Evolutionary conservation across 2,113 vertebrate species (phyloP).

Genomic region (Ochotona curzoniae): DNA sequence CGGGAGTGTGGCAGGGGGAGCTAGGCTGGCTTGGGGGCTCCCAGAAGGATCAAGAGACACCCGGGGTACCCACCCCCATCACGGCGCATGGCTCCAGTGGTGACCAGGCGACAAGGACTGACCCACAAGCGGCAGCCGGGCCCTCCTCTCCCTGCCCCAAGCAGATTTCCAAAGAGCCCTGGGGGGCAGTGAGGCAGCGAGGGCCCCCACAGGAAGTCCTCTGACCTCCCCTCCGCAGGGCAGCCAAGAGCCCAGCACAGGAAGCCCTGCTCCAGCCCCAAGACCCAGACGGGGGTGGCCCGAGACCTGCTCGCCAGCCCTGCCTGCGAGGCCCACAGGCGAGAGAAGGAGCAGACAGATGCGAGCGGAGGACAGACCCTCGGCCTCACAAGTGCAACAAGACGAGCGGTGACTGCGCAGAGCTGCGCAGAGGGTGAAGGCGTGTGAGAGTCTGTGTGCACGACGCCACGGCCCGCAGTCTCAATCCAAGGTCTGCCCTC

Average conservation of each 20-base stretch:
- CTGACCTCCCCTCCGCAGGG: background rate
- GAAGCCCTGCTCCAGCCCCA: background rate
- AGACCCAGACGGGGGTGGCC: background rate
- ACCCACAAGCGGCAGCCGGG: background rate
- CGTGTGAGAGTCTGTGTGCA: too few relatives aligned
- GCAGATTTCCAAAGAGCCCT: background rate
- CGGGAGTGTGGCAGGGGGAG: background rate
- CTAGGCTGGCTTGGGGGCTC: background rate
- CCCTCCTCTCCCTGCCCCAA: background rate
- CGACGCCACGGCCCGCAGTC: too few relatives aligned
- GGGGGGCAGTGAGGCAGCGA: background rate
- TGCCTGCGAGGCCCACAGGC: background rate
- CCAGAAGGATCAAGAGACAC: too few relatives aligned
- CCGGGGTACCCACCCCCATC: too few relatives aligned
- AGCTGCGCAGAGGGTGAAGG: background rate
- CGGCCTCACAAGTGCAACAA: accelerated
- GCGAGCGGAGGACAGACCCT: background rate
- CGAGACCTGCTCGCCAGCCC: background rate
- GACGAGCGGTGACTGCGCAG: background rate
- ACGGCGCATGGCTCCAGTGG: too few relatives aligned
- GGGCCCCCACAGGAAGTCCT: background rate
- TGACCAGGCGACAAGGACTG: too few relatives aligned
- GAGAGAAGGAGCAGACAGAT: slow-evolving; percentile 44
- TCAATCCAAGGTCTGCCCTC: background rate
- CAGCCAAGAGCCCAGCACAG: background rate